These are phyloP conservation scores for Ameiurus melas DNA, from an alignment of 2,113 vertebrate species.

Conservation along the genomic window DNA sequence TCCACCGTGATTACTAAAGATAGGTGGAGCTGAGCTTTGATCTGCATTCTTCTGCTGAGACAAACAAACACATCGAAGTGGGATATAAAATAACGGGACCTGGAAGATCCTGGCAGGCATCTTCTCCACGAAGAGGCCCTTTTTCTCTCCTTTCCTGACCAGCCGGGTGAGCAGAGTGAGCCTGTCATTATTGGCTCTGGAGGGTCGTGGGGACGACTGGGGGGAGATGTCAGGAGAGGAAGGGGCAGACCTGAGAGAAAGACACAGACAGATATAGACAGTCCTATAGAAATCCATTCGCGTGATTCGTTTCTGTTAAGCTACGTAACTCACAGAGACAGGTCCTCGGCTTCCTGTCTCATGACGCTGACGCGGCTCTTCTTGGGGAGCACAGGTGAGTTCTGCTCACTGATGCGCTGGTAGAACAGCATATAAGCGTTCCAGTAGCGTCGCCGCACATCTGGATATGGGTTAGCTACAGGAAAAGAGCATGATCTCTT, in stretches of 20 bases:
- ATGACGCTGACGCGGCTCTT: constrained; percentile 97
- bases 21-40: neutral
- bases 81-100: constrained; percentile 66
- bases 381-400: constrained; percentile 94
- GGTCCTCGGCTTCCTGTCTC: constrained; percentile 94
- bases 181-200: constrained; percentile 92
- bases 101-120: constrained; percentile 97
- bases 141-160: constrained; percentile 96
- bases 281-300: neutral
- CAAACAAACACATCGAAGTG: neutral
- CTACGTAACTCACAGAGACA: constrained; percentile 82
- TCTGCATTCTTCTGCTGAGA: neutral
- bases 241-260: constrained; percentile 84
- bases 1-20: neutral
- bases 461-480: constrained; percentile 93
- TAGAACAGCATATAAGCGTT: constrained; percentile 99
- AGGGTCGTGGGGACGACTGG: constrained; percentile 93
- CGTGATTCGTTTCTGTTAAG: too few relatives aligned
- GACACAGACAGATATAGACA: constrained; percentile 49
- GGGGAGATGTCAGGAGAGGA: constrained; percentile 97
- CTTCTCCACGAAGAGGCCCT: constrained; percentile 97
- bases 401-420: constrained; percentile 94
- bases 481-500: neutral
- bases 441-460: constrained; percentile 95
- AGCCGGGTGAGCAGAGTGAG: constrained; percentile 95